Evolutionary conservation across 1,140 invertebrate species (phyloP).

Genomic region (Aphaenogaster rudis): DNA sequence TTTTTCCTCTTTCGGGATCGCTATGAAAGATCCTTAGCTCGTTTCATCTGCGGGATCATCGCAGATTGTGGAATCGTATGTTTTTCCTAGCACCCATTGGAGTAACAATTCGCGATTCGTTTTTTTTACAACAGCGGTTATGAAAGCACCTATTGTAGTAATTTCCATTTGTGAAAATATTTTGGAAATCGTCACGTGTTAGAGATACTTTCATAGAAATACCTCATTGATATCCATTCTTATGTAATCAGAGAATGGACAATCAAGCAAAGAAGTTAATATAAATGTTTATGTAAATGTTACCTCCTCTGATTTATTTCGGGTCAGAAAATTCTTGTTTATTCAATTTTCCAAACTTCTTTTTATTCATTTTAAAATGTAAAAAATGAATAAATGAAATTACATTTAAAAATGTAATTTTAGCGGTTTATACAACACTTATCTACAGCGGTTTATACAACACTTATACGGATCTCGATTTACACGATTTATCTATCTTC

Average conservation of each 20-base stretch:
- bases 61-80: not conserved
- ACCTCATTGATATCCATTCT: not conserved
- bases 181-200: not conserved
- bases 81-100: not conserved
- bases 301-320: not conserved
- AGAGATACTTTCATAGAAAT: not conserved
- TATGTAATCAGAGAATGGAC: not conserved
- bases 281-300: not conserved
- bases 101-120: not conserved
- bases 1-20: not conserved
- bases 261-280: not conserved
- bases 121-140: not conserved
- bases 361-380: too few species aligned
- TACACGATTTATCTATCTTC: not conserved
- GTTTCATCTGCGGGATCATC: constrained; percentile 1
- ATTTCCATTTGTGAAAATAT: not conserved
- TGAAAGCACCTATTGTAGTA: not conserved
- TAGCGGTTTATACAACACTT: not conserved
- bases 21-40: constrained; percentile 30
- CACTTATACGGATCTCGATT: not conserved
- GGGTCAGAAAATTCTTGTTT: not conserved
- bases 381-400: too few species aligned
- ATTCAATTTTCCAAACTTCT: not conserved
- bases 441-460: not conserved
- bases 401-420: not conserved